Evolutionary conservation across 2,888 invertebrate species (phyloP).

Genomic region (Lagria hirta): DNA sequence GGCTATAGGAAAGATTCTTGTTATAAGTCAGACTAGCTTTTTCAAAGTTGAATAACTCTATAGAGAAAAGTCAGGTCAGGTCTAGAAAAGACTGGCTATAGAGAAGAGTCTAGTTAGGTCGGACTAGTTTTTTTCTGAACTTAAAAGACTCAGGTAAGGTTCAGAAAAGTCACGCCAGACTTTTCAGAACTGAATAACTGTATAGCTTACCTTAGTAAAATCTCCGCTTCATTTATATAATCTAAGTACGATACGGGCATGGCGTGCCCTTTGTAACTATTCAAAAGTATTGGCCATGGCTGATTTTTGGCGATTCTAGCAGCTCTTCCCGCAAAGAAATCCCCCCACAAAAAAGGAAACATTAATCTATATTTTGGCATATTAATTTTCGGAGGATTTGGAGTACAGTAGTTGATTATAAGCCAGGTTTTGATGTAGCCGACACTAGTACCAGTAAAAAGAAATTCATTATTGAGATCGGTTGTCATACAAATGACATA

Average conservation of each 20-base stretch:
- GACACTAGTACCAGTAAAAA: slow-evolving; percentile 67
- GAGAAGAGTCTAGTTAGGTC: too few species aligned
- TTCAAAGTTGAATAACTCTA: too few species aligned
- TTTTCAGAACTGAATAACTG: too few species aligned
- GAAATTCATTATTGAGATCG: slow-evolving; percentile 68
- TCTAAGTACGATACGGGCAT: slow-evolving; percentile 67
- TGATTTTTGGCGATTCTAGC: slow-evolving; percentile 65
- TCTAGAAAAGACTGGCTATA: too few species aligned
- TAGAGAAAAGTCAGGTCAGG: too few species aligned
- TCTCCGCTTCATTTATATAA: slow-evolving; percentile 65
- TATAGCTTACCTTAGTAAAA: slow-evolving; percentile 66
- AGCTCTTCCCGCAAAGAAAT: slow-evolving; percentile 67
- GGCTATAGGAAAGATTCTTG: too few species aligned
- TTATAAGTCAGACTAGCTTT: too few species aligned
- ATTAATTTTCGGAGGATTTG: slow-evolving; percentile 55
- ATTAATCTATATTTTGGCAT: slow-evolving; percentile 65
- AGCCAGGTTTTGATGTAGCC: slow-evolving; percentile 84
- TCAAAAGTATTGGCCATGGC: slow-evolving; percentile 65
- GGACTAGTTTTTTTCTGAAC: too few species aligned
- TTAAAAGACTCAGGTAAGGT: too few species aligned
- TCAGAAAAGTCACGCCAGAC: too few species aligned
- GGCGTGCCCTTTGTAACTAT: slow-evolving; percentile 71
- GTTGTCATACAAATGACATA: slow-evolving; percentile 70
- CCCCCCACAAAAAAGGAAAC: slow-evolving; percentile 75
- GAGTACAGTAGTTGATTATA: slow-evolving; percentile 65